A percentile compares a stretch with the other conserved stretches of the same genome.
Evolutionary conservation across 2,113 vertebrate species (phyloP).

Genomic region (Haemorhous mexicanus): DNA sequence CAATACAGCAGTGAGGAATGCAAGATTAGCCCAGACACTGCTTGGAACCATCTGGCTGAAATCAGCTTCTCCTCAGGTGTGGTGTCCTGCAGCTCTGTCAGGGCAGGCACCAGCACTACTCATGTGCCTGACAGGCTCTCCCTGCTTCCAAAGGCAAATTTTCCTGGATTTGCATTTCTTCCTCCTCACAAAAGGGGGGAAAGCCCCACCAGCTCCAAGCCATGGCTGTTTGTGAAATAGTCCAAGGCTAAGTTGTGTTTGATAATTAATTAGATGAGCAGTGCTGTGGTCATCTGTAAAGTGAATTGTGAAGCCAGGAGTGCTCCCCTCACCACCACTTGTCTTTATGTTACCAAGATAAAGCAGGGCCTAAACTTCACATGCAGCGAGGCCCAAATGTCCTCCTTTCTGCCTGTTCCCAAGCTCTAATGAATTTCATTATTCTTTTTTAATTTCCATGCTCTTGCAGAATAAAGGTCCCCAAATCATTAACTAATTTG

Average conservation of each 20-base stretch:
- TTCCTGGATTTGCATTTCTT: not conserved
- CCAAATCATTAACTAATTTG: slow-evolving; percentile 82
- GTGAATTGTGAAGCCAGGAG: not conserved
- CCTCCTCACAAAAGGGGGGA: not conserved
- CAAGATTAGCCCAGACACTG: not conserved
- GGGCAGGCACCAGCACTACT: not conserved
- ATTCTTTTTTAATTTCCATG: slow-evolving; percentile 77
- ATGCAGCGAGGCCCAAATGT: slow-evolving; percentile 24
- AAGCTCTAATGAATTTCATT: slow-evolving; percentile 76
- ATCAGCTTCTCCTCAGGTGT: not conserved
- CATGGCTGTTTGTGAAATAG: not conserved
- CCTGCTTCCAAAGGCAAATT: not conserved
- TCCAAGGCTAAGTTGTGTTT: not conserved
- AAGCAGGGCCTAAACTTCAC: slow-evolving; percentile 50
- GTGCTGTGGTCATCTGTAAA: not conserved
- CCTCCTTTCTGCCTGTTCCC: slow-evolving; percentile 36
- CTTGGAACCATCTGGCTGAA: not conserved
- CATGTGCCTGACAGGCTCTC: not conserved
- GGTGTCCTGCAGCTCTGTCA: not conserved
- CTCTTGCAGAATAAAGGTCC: slow-evolving; percentile 74
- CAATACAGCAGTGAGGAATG: fast-evolving
- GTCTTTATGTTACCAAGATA: slow-evolving; percentile 17
- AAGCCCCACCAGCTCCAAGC: not conserved
- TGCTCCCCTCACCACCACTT: not conserved
- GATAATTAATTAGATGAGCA: not conserved